phyloP scores from a whole-genome alignment of 2,888 invertebrate species.

The Diogma glabrata region DNA sequence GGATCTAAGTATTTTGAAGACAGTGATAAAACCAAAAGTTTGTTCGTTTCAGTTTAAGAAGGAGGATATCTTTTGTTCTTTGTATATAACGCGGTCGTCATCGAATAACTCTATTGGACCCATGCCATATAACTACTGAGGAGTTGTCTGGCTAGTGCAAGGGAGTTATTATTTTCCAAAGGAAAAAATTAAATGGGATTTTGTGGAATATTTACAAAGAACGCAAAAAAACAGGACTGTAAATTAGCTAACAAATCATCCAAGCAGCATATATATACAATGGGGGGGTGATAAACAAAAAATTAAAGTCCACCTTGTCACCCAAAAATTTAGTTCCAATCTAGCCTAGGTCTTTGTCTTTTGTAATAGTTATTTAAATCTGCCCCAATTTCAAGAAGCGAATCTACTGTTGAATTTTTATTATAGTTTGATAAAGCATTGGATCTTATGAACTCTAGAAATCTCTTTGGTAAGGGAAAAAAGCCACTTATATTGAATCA shows the following conservation, averaged over 20 bases:
- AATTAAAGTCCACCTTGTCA: neutral
- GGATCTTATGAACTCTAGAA: neutral
- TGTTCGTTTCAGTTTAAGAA: no score
- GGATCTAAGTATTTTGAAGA: no score
- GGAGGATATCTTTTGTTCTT: no score
- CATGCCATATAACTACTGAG: neutral
- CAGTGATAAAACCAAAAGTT: no score
- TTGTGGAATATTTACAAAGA: neutral
- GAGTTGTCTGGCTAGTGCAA: neutral
- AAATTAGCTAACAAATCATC: neutral
- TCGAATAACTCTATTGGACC: no score
- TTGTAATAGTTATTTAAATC: neutral
- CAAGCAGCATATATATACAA: neutral
- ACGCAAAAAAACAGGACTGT: neutral
- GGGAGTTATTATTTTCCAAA: neutral
- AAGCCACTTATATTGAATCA: no score
- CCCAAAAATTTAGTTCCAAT: neutral
- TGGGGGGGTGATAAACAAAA: neutral
- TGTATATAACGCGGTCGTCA: no score
- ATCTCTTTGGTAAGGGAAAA: neutral
- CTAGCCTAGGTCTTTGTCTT: no score
- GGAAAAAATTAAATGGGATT: neutral
- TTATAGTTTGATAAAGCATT: neutral
- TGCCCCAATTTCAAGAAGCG: neutral
- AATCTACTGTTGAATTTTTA: neutral